A percentile compares a stretch with the other conserved stretches of the same genome.
phyloP scores from a whole-genome alignment of 1,140 invertebrate genomes.

The Trichonephila clavipes region DNA sequence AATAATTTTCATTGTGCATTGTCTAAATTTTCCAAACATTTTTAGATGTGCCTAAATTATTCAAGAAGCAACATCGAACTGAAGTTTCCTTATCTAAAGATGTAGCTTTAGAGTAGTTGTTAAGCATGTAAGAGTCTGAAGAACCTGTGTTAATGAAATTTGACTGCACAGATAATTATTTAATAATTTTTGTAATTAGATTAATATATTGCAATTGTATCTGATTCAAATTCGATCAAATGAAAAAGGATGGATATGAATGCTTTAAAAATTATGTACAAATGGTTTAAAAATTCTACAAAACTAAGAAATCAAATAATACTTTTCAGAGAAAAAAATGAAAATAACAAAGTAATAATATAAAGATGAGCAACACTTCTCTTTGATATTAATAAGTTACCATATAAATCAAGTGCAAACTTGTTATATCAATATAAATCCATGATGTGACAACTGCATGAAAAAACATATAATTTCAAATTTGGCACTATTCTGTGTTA shows the following conservation, averaged over 20 bases:
- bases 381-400: background rate
- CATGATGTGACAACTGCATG: background rate
- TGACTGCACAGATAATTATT: background rate
- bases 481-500: slow-evolving; percentile 3
- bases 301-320: background rate
- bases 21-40: no score
- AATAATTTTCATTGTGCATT: no score
- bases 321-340: background rate
- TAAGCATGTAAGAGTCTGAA: background rate
- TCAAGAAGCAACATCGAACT: no score
- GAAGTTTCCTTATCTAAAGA: no score
- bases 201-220: no score
- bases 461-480: background rate
- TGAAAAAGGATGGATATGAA: background rate
- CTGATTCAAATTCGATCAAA: no score
- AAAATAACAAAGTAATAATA: background rate
- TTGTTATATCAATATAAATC: background rate
- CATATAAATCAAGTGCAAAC: background rate
- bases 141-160: background rate
- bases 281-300: background rate
- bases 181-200: no score
- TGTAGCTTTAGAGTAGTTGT: background rate
- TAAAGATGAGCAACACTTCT: background rate
- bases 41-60: no score
- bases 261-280: background rate